Base-by-base conservation (phyloP, 92 coral and sea anemone genomes). In the Palythoa caribaeorum region DNA sequence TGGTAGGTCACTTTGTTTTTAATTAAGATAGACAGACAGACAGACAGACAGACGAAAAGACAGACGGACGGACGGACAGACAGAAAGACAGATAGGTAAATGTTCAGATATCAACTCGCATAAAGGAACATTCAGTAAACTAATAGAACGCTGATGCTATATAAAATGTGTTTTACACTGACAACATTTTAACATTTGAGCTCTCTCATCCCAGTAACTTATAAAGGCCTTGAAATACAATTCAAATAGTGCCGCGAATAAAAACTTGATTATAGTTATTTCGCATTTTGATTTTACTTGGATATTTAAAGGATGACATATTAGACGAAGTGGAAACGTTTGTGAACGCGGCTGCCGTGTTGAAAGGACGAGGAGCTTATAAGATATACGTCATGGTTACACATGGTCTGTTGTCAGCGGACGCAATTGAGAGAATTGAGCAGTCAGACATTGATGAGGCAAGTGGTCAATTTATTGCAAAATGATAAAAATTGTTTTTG, bases 341-440 rank as follows among this genome's bases (percentile, higher is more conserved):
- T 86, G 99, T 94, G 4, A 93, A 92, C 60, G 99, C 99, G 14
- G 99, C 99, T 54, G 79, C 92, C 40, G 89, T 95, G 40, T 65
- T 97, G 35, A 94, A 93, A 54, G 97, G 94, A 13, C 88, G 98
- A 16, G 99, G 99, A 14, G 98, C 99, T 0, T 97, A 97, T 83
- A 97, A 94, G 84, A 96, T 97, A 57, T 92, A 91, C 53, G 99
- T 97, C 73, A 95, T 97, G 99, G 99, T 97, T 1, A 97, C 99
- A 2, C 99, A 97, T 90, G 99, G 99, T 44, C 90, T 97, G 16
- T 60, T 97, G 77, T 97, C 99, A 1, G 97, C 94, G 13, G 92
- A 94, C 84, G 96, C 97, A 44, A 95, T 93, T 1, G 92, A 95
- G 65, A 90, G 93, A 57, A 94, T 94, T 8, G 97, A 92, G 37